These are phyloP conservation scores for Drosophila histrio DNA, from an alignment of 2,888 invertebrate genomes.

Conservation along the genomic window DNA sequence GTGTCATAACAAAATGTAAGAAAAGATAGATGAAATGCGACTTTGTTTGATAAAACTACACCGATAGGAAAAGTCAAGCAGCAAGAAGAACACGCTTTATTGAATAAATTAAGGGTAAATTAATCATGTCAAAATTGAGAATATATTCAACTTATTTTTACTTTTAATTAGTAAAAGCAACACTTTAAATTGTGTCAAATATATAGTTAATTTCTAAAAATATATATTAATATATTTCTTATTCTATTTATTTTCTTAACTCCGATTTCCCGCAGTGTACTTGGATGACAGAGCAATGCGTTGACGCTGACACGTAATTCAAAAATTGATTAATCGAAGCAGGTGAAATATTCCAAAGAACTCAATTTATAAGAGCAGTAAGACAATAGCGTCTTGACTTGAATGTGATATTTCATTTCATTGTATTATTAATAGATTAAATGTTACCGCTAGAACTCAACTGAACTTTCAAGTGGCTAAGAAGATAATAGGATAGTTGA, in stretches of 20 bases:
- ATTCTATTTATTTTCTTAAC: background rate
- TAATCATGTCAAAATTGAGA: background rate
- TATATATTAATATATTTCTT: too few relatives aligned
- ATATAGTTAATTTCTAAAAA: too few relatives aligned
- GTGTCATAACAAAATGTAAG: conserved; percentile 37
- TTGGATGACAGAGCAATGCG: background rate
- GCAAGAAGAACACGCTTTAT: background rate
- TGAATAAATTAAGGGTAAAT: background rate
- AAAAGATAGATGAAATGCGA: conserved; percentile 20
- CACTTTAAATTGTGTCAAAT: too few relatives aligned
- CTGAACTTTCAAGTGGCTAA: background rate
- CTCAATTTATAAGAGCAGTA: conserved; percentile 22
- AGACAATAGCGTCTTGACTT: conserved; percentile 1
- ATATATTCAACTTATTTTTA: background rate
- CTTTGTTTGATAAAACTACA: background rate
- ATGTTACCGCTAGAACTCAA: background rate
- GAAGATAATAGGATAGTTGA: background rate
- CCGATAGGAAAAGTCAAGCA: background rate
- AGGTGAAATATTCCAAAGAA: conserved; percentile 8
- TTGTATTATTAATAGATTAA: conserved; percentile 2
- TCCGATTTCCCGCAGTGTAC: conserved; percentile 5
- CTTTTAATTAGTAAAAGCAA: too few relatives aligned
- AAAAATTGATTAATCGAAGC: conserved; percentile 38
- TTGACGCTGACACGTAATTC: conserved; percentile 23
- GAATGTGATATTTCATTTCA: conserved; percentile 6